These are phyloP conservation scores for Mactra quadrangularis DNA, from an alignment of 1,140 invertebrate species.

Conservation along the genomic window DNA sequence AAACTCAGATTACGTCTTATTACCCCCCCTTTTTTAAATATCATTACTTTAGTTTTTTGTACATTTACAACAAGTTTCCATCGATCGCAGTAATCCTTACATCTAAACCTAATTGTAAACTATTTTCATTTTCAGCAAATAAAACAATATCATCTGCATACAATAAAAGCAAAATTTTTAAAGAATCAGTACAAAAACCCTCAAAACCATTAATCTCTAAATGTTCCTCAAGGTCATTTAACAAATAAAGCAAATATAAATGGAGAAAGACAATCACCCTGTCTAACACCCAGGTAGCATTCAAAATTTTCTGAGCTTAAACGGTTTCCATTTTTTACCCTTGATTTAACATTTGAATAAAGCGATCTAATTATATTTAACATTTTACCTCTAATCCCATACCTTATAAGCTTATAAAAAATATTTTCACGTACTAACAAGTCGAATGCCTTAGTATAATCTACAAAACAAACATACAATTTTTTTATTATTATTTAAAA, in stretches of 20 bases:
- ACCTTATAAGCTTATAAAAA: not conserved
- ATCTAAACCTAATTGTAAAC: not conserved
- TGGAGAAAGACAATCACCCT: constrained; percentile 41
- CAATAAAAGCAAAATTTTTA: constrained; percentile 30
- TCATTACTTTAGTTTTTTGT: too few relatives aligned
- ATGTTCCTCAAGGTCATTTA: constrained; percentile 33
- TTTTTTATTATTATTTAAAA: constrained; percentile 2
- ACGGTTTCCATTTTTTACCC: not conserved
- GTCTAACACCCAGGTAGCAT: not conserved
- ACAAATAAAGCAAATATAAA: constrained; percentile 40
- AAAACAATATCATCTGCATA: constrained; percentile 38
- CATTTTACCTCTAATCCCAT: not conserved
- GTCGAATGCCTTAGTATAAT: constrained; percentile 18
- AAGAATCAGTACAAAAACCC: not conserved
- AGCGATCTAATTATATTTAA: constrained; percentile 23
- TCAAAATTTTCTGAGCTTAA: constrained; percentile 1
- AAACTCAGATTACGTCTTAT: constrained; percentile 7
- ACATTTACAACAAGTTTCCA: not conserved
- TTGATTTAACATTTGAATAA: constrained; percentile 15
- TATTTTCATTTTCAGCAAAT: not conserved
- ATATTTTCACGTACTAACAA: not conserved
- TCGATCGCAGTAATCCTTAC: not conserved
- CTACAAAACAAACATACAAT: not conserved
- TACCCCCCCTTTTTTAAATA: not conserved
- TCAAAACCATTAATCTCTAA: constrained; percentile 32